phyloP scores from a whole-genome alignment of 1,140 invertebrate genomes.

The Chironomus tepperi region DNA sequence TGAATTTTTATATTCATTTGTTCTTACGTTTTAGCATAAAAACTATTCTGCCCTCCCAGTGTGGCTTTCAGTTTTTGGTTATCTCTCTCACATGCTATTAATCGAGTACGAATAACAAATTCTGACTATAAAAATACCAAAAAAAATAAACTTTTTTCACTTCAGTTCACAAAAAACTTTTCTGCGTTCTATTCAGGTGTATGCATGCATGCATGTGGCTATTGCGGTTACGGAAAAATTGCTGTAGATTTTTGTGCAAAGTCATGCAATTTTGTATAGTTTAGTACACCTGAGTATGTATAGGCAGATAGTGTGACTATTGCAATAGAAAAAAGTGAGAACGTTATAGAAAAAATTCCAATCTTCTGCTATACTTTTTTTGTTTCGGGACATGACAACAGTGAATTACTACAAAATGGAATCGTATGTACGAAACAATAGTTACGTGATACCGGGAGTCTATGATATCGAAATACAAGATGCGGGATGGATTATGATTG shows the following conservation, averaged over 20 bases:
- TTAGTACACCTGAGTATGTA: background rate
- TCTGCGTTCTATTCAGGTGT: background rate
- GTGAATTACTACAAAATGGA: slow-evolving; percentile 3
- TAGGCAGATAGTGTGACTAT: background rate
- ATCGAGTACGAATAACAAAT: background rate
- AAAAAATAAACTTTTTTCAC: background rate
- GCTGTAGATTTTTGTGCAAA: background rate
- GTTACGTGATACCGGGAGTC: slow-evolving; percentile 41
- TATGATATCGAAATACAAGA: slow-evolving; percentile 62
- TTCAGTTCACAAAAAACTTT: background rate
- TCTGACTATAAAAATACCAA: background rate
- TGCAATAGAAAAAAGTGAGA: background rate
- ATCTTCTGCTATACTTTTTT: no score
- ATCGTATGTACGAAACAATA: slow-evolving; percentile 32
- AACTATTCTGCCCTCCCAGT: background rate
- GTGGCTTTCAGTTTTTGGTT: slow-evolving; percentile 1
- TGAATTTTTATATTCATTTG: background rate
- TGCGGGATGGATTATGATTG: slow-evolving; percentile 85
- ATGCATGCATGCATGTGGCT: slow-evolving; percentile 2
- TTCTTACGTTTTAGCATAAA: background rate
- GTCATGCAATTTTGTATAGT: background rate
- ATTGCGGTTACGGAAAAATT: slow-evolving; percentile 2
- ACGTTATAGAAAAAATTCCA: no score
- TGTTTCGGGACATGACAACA: background rate
- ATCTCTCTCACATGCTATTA: background rate